phyloP scores from a whole-genome alignment of 2,797 vertebrate genomes.

The Manis crassicaudata region DNA sequence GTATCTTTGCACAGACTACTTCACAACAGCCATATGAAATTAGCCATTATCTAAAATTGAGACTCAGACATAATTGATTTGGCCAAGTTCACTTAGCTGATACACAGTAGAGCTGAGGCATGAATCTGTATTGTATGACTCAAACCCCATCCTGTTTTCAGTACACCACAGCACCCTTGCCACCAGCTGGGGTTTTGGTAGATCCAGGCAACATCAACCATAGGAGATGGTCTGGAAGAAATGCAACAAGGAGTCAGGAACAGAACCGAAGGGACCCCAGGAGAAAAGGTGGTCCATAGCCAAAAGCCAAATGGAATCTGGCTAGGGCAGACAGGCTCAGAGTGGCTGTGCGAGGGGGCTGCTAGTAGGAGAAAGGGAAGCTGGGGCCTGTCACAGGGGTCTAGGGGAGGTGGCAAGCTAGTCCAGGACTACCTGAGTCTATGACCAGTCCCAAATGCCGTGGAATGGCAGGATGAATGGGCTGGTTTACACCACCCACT shows the following conservation, averaged over 20 bases:
- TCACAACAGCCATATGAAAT: not conserved
- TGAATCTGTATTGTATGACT: too few relatives aligned
- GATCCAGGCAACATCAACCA: too few relatives aligned
- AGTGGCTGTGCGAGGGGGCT: not conserved
- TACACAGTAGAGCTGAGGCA: not conserved
- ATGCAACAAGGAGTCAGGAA: not conserved
- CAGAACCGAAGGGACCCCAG: not conserved
- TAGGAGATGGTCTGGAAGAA: not conserved
- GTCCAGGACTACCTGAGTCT: not conserved
- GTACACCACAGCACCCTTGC: accelerated
- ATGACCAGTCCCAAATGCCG: not conserved
- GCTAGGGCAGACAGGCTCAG: not conserved
- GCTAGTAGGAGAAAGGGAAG: not conserved
- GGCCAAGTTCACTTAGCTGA: not conserved
- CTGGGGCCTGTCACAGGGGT: not conserved
- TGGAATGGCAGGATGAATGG: not conserved
- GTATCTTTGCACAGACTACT: not conserved
- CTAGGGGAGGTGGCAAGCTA: not conserved
- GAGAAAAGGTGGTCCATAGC: not conserved
- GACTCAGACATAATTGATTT: not conserved
- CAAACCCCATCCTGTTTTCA: not conserved
- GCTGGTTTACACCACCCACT: not conserved
- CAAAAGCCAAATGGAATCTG: not conserved
- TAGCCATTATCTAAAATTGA: not conserved
- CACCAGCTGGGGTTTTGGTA: accelerated